These are phyloP conservation scores for Gambusia affinis DNA, from an alignment of 2,113 vertebrate species.

Conservation along the genomic window DNA sequence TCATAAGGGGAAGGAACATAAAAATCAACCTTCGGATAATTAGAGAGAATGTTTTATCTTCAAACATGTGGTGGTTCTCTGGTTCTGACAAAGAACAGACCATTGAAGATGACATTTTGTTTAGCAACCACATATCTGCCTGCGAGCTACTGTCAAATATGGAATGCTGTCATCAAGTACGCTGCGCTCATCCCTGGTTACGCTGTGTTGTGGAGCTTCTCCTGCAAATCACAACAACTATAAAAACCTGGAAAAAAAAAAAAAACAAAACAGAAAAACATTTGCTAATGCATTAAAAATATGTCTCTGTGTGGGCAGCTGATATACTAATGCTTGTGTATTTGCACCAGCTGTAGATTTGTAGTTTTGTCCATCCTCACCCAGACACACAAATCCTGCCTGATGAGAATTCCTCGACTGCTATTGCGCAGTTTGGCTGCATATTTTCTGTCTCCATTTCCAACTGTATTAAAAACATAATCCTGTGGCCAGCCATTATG, in stretches of 20 bases:
- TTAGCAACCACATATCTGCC: slow-evolving; percentile 71
- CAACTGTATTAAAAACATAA: slow-evolving; percentile 8
- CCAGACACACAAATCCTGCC: slow-evolving; percentile 45
- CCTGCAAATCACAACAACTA: slow-evolving; percentile 37
- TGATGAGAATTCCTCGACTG: slow-evolving; percentile 35
- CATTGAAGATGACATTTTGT: slow-evolving; percentile 70
- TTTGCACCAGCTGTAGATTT: slow-evolving; percentile 46
- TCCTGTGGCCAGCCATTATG: not conserved
- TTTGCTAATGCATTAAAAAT: slow-evolving; percentile 55
- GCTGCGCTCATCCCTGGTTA: slow-evolving; percentile 58
- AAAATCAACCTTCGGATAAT: slow-evolving; percentile 57
- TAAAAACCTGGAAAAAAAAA: not conserved
- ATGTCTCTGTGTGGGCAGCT: slow-evolving; percentile 32
- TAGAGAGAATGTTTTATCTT: slow-evolving; percentile 55
- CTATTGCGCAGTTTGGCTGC: slow-evolving; percentile 2
- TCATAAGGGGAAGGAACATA: not conserved
- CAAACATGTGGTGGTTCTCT: slow-evolving; percentile 55
- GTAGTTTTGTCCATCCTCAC: slow-evolving; percentile 44
- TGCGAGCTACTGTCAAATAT: slow-evolving; percentile 63
- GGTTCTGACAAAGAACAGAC: slow-evolving; percentile 69
- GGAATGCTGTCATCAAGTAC: slow-evolving; percentile 58
- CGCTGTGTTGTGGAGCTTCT: slow-evolving; percentile 28
- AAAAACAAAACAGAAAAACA: slow-evolving; percentile 43
- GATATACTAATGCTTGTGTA: slow-evolving; percentile 12
- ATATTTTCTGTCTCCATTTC: slow-evolving; percentile 18